phyloP scores from a whole-genome alignment of 2,797 vertebrate species.

The Macropus fuliginosus region DNA sequence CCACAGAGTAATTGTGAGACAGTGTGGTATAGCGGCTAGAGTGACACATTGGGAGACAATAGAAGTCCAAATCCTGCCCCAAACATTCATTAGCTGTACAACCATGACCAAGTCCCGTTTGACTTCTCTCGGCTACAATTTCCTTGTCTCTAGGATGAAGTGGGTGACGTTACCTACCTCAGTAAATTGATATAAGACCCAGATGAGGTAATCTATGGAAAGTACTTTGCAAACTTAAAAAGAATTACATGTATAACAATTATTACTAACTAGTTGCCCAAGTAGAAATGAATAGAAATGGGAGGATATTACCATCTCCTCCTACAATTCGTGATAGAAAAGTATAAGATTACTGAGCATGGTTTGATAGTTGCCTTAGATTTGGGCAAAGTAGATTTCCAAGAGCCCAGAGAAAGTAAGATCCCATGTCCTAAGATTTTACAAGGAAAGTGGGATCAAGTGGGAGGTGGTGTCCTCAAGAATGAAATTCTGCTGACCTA shows the following conservation, averaged over 20 bases:
- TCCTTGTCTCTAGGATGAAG: not conserved
- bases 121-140: not conserved
- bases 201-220: not conserved
- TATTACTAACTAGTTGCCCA: not conserved
- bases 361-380: not conserved
- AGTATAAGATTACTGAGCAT: not conserved
- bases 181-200: not conserved
- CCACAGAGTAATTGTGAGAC: not conserved
- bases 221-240: not conserved
- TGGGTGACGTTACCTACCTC: not conserved
- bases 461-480: not conserved
- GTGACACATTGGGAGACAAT: not conserved
- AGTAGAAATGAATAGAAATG: not conserved
- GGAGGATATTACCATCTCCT: not conserved
- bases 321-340: not conserved
- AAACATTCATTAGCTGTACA: not conserved
- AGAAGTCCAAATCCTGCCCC: not conserved
- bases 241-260: not conserved
- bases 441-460: not conserved
- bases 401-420: not conserved
- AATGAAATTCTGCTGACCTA: not conserved
- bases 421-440: not conserved
- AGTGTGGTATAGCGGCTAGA: not conserved
- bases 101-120: not conserved
- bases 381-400: not conserved